Evolutionary conservation across 2,113 vertebrate species (phyloP).

Genomic region (Hippotragus niger): DNA sequence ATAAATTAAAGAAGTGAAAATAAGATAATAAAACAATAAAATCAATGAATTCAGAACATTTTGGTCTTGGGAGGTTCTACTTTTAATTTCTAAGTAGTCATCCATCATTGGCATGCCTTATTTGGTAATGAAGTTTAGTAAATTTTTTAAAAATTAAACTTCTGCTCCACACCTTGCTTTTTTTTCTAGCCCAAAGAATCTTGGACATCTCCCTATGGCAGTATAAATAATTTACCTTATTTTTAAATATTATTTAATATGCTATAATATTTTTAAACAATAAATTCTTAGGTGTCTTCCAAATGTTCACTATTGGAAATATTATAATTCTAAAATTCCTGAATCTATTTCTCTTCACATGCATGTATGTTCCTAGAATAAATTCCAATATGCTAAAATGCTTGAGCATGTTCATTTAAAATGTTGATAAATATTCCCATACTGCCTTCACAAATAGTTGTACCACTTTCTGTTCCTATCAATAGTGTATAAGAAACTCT

Average conservation of each 20-base stretch:
- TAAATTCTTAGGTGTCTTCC: neutral
- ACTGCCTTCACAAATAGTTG: neutral
- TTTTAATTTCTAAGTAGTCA: neutral
- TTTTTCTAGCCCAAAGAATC: neutral
- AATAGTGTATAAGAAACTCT: neutral
- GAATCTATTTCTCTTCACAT: neutral
- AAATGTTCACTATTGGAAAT: neutral
- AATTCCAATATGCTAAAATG: neutral
- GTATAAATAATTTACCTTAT: neutral
- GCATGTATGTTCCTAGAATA: neutral
- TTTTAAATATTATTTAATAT: neutral
- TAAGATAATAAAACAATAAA: conserved; percentile 18
- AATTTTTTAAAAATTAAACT: neutral
- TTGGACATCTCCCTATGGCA: neutral
- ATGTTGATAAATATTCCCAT: neutral
- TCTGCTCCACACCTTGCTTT: neutral
- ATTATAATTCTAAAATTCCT: neutral
- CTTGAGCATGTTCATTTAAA: neutral
- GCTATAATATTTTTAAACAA: neutral
- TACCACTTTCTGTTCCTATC: neutral
- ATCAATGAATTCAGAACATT: neutral
- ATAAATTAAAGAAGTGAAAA: neutral
- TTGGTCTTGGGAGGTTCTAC: neutral
- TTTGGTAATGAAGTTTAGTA: neutral
- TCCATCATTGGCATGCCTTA: neutral